Base-by-base conservation (phyloP, 2,797 vertebrate genomes). In the Anas flavirostris region DNA sequence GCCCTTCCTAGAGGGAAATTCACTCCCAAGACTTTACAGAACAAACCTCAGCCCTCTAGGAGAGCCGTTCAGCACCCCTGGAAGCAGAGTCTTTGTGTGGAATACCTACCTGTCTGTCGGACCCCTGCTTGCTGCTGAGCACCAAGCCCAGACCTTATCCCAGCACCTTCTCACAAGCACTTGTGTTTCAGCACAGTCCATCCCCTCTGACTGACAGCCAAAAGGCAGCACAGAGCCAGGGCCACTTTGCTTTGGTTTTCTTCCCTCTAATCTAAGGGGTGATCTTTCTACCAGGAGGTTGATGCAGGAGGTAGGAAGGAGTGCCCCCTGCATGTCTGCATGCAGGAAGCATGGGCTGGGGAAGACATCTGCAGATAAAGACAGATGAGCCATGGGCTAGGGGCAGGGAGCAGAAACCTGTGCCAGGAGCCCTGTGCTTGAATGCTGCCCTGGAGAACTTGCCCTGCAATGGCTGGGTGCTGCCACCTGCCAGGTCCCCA, bases 41-140 rank as follows among this genome's bases (percentile, higher is more conserved):
- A 81, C 50, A 70, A 53, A 56, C n/a, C 35, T 16, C 29, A 33
- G 81, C 60, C 3, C 68, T 31, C 37, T 23, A 29, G 22, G 58
- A n/a, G 81, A 87, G 72, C 12, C 6, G 5, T 78, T 86, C 7
- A 4, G 37, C 50, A 25, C 22, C 53, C 1, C 1, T 46, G 48
- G 66, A 70, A 59, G 53, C 37, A 37, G 63, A 79, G 29, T 26
- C 55, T 0, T 0, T 11, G 68, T 25, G 52, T n/a, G 6, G 53
- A 25, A 1, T 0, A 82, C 48, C 48, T 50, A 5, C 7, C 41
- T 35, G 62, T 35, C 31, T 0, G 0, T 31, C 0, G 2, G 33
- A 41, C 12, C 23, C 17, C 60, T 74, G 69, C 43, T 60, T 2
- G 1, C 86, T 75, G 67, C 46, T 1, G 6, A 58, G 53, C 0